A percentile compares a stretch with the other conserved stretches of the same genome.
phyloP scores from a whole-genome alignment of 2,113 vertebrate species.

The Lethenteron camtschaticum region DNA sequence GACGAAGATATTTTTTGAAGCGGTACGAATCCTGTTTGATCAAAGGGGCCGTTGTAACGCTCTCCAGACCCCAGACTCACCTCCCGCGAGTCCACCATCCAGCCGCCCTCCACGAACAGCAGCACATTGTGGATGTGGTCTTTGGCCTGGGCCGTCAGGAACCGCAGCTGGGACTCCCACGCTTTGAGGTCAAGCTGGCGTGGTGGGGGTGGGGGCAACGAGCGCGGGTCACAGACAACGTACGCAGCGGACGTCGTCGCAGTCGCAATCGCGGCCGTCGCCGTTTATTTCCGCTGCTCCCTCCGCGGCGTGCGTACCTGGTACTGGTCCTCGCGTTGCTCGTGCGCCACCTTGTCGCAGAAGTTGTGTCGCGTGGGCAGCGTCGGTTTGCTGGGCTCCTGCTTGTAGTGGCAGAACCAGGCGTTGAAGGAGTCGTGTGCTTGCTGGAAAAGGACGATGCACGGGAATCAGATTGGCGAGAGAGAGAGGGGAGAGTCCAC shows the following conservation, averaged over 20 bases:
- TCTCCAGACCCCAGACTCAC: conserved; percentile 19
- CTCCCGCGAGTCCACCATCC: conserved; percentile 91
- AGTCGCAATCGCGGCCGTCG: too few species aligned
- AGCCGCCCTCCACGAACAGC: conserved; percentile 85
- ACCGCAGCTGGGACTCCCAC: conserved; percentile 60
- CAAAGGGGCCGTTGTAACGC: too few species aligned
- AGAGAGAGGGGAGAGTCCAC: too few species aligned
- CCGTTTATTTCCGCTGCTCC: too few species aligned
- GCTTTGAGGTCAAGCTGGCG: conserved; percentile 26
- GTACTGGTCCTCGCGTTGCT: conserved; percentile 79
- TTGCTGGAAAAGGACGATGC: conserved; percentile 30
- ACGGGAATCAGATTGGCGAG: too few species aligned
- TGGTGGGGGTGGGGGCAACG: too few species aligned
- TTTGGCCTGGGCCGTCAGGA: conserved; percentile 64
- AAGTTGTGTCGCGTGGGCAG: conserved; percentile 48
- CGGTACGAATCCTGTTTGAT: too few species aligned
- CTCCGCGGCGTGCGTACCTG: conserved; percentile 26
- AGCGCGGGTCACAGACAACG: too few species aligned
- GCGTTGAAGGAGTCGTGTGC: conserved; percentile 85
- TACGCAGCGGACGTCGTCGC: too few species aligned
- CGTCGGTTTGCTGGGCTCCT: conserved; percentile 55
- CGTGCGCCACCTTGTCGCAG: conserved; percentile 72
- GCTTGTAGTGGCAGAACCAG: conserved; percentile 82
- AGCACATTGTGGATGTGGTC: conserved; percentile 94
- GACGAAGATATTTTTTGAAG: too few species aligned